Evolutionary conservation across 2,888 invertebrate species (phyloP).

Genomic region (Chloroclystis v-ata): DNA sequence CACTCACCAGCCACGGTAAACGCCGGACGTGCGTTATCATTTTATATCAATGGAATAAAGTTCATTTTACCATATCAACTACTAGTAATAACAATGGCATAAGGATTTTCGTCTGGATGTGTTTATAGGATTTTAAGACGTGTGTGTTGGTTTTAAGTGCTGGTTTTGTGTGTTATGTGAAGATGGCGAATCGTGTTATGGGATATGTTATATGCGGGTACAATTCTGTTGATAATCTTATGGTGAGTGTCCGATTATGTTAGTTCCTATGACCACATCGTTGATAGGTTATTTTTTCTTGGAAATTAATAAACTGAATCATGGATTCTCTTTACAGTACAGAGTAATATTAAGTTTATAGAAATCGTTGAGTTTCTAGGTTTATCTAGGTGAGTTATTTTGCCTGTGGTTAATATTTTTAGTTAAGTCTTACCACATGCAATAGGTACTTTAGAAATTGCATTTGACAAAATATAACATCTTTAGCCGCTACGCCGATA

Average conservation of each 20-base stretch:
- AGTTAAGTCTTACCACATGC: too few species aligned
- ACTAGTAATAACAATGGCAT: conserved; percentile 11
- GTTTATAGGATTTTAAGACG: conserved; percentile 1
- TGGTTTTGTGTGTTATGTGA: conserved; percentile 20
- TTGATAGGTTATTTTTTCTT: too few species aligned
- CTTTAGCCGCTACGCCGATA: too few species aligned
- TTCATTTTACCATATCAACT: conserved; percentile 15
- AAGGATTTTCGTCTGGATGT: conserved; percentile 25
- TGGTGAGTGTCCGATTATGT: conserved; percentile 76
- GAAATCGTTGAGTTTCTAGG: too few species aligned
- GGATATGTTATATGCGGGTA: conserved; percentile 80
- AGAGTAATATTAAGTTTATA: too few species aligned
- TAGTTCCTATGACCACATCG: too few species aligned
- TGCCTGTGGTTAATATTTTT: too few species aligned
- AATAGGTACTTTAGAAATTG: too few species aligned
- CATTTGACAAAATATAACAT: too few species aligned
- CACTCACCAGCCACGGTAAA: conserved; percentile 39
- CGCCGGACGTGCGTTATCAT: conserved; percentile 25
- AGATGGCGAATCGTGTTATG: conserved; percentile 73
- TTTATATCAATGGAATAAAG: conserved; percentile 28
- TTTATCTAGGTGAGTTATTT: too few species aligned
- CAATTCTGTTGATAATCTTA: conserved; percentile 76
- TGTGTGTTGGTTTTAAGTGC: conserved; percentile 20
- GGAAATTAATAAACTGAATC: too few species aligned
- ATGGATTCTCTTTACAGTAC: too few species aligned